A percentile compares a stretch with the other conserved stretches of the same genome.
Conservation (phyloP, 2,113 vertebrate species). For the Aptenodytes patagonicus region DNA sequence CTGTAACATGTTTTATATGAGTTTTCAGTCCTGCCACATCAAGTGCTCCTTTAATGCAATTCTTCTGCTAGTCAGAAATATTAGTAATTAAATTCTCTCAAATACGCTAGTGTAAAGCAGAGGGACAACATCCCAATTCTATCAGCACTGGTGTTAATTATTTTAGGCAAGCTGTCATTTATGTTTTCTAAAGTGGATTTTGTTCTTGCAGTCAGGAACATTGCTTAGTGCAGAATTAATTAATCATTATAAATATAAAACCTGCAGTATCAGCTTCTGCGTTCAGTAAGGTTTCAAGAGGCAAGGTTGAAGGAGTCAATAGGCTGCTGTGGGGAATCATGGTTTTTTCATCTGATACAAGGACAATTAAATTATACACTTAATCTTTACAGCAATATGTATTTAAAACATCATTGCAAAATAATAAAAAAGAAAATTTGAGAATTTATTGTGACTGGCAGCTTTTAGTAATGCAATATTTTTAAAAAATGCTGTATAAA, state of each 20-base stretch:
- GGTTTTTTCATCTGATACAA: constrained; percentile 71
- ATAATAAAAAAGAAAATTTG: constrained; percentile 4
- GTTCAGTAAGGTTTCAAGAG: constrained; percentile 80
- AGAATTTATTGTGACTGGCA: constrained; percentile 29
- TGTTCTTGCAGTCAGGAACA: constrained; percentile 83
- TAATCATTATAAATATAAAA: constrained; percentile 88
- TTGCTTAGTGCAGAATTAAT: constrained; percentile 86
- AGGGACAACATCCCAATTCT: constrained; percentile 76
- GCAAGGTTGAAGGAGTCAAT: constrained; percentile 84
- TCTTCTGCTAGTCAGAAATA: constrained; percentile 74
- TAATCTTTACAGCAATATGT: constrained; percentile 62
- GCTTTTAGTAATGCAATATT: constrained; percentile 35
- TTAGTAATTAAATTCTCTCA: constrained; percentile 74
- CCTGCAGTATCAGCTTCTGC: constrained; percentile 83
- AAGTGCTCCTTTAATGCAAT: constrained; percentile 64
- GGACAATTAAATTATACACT: constrained; percentile 71
- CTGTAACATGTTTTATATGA: constrained; percentile 27
- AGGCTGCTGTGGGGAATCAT: constrained; percentile 75
- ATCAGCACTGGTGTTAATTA: constrained; percentile 82
- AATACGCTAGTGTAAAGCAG: constrained; percentile 61
- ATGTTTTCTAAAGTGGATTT: constrained; percentile 83
- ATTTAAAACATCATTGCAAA: constrained; percentile 47
- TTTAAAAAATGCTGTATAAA: neutral
- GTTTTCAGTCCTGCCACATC: constrained; percentile 13
- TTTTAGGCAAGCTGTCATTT: constrained; percentile 87